A percentile compares a stretch with the other conserved stretches of the same genome.
phyloP scores from a whole-genome alignment of 2,888 invertebrate species.

The Beris morrisii region DNA sequence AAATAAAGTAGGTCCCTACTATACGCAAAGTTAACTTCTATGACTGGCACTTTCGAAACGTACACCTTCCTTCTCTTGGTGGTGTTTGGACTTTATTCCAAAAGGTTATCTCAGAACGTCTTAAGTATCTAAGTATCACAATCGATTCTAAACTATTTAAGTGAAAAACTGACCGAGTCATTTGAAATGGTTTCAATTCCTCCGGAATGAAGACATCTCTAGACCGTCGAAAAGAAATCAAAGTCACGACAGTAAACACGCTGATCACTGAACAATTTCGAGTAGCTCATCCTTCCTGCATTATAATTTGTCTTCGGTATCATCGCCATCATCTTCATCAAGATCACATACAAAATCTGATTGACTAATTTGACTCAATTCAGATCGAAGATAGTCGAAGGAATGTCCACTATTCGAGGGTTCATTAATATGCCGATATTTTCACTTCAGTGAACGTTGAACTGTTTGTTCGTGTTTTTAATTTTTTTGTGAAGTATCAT shows the following conservation, averaged over 20 bases:
- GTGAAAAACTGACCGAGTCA: no score
- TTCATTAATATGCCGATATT: constrained; percentile 11
- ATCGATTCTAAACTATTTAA: no score
- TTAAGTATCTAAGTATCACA: no score
- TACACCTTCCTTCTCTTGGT: no score
- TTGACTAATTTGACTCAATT: constrained; percentile 16
- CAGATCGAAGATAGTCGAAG: background rate
- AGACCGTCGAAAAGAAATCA: background rate
- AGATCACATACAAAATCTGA: constrained; percentile 15
- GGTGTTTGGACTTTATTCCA: no score
- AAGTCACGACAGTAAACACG: constrained; percentile 19
- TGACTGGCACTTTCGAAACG: no score
- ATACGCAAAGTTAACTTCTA: no score
- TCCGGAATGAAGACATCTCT: background rate
- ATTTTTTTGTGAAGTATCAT: background rate
- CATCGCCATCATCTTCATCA: constrained; percentile 1
- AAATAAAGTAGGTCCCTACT: no score
- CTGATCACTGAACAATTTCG: constrained; percentile 10
- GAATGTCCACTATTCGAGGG: constrained; percentile 1
- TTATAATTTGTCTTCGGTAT: constrained; percentile 2
- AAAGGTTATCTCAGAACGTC: no score
- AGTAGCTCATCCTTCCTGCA: constrained; percentile 17
- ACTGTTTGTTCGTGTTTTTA: background rate
- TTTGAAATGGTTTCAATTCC: no score
- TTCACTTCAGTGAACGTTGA: no score